Evolutionary conservation across 2,113 vertebrate species (phyloP), one percentile per base, ranked within the genome.

Genomic region (Garra rufa): DNA sequence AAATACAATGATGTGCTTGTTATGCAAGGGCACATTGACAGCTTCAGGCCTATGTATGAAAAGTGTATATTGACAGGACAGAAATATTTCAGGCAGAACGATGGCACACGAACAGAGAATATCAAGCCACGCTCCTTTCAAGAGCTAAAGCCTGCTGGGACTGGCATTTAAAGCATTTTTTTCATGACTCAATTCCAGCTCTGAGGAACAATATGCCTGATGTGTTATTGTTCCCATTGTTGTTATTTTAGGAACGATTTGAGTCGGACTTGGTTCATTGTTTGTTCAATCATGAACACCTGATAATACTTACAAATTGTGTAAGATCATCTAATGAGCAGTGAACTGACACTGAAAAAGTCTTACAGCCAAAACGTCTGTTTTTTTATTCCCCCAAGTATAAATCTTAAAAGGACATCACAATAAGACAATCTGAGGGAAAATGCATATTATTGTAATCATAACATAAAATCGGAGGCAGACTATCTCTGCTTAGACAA

Each of bases 1-100:
- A 43, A 21, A 30, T 79, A 30, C 46, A 80, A 43, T 67, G 78
- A 38, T 83, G 14, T 55, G 43, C 44, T 34, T 52, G 52, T 28
- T 65, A 69, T 44, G n/a, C 41, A 55, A 48, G 83, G 82, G 70
- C 82, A 76, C 48, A 61, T 59, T 82, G 30, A 65, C 78, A 84
- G 70, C 71, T 81, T 59, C 24, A 55, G 78, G 74, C 28, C 10
- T 15, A 19, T 76, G 71, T 48, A 82, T 65, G 76, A 26, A 59
- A 52, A 75, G 75, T 57, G 26, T 63, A 46, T 43, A 63, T 50
- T 14, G 30, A 26, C 63, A 59, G 44, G 50, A 74, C 52, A 70
- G 30, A 69, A 82, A 70, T 59, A 82, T 81, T 21, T 65, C 1
- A 24, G 44, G 48, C 15, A 57, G 67, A 52, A 65, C 26, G 9